A percentile compares a stretch with the other conserved stretches of the same genome.
phyloP scores from a whole-genome alignment of 2,113 vertebrate species.

The Vimba vimba region DNA sequence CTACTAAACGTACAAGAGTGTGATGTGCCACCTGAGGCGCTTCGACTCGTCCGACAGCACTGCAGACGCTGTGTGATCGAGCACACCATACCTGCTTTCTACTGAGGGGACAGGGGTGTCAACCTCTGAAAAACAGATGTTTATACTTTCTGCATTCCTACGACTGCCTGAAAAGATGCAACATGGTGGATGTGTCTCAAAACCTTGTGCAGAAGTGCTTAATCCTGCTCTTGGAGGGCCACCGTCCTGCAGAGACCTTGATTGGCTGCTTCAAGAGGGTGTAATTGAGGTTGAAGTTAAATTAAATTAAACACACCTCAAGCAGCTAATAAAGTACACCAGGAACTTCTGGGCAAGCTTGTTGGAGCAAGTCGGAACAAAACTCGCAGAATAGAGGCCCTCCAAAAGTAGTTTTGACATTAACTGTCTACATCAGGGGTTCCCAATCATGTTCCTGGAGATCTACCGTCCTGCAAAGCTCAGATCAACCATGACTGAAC shows the following conservation, averaged over 20 bases:
- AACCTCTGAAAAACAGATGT: constrained; percentile 67
- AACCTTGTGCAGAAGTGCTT: not conserved
- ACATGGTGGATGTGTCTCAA: not conserved
- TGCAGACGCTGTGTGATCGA: constrained; percentile 96
- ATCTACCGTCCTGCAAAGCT: no score
- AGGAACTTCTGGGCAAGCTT: not conserved
- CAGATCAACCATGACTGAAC: no score
- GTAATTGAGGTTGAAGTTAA: not conserved
- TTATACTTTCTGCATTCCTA: constrained; percentile 46
- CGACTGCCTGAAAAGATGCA: not conserved
- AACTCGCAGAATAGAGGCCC: not conserved
- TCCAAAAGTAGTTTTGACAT: not conserved
- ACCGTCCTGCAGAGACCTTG: not conserved
- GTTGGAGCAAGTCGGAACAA: not conserved
- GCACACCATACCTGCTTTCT: constrained; percentile 97
- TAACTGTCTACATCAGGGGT: not conserved
- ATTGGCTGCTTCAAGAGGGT: not conserved
- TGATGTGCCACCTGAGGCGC: constrained; percentile 90
- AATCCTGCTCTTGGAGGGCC: not conserved
- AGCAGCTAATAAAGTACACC: not conserved
- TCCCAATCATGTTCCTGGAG: no score
- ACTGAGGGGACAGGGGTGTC: constrained; percentile 75
- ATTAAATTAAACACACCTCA: not conserved
- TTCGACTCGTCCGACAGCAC: constrained; percentile 91
- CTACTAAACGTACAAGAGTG: constrained; percentile 97